These are phyloP conservation scores for Collichthys lucidus DNA, from an alignment of 2,113 vertebrate genomes.

Conservation along the genomic window DNA sequence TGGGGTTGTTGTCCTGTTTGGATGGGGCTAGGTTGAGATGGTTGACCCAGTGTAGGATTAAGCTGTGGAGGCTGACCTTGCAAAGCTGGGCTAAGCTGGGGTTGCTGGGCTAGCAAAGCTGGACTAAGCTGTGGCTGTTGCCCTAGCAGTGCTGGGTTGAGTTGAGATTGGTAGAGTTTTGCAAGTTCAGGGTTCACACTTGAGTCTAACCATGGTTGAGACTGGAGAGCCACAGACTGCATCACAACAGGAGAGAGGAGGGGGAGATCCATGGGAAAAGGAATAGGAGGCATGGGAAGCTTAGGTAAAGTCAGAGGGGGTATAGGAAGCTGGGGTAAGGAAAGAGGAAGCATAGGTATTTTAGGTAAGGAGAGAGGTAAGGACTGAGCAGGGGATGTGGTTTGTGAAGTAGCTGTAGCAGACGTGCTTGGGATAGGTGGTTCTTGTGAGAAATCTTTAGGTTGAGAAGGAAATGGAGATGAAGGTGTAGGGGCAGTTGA, in stretches of 20 bases:
- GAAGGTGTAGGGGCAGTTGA: slow-evolving; percentile 76
- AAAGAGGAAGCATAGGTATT: slow-evolving; percentile 84
- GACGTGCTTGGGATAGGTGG: slow-evolving; percentile 46
- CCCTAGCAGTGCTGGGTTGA: slow-evolving; percentile 89
- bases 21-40: slow-evolving; percentile 88
- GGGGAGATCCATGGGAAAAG: slow-evolving; percentile 94
- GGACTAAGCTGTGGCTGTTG: slow-evolving; percentile 80
- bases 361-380: slow-evolving; percentile 81
- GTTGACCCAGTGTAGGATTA: slow-evolving; percentile 66
- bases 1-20: slow-evolving; percentile 86
- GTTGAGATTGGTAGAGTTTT: slow-evolving; percentile 94
- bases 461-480: slow-evolving; percentile 70
- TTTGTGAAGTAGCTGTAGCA: slow-evolving; percentile 81
- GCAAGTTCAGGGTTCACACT: slow-evolving; percentile 89
- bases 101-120: slow-evolving; percentile 79
- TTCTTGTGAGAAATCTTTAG: slow-evolving; percentile 61
- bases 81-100: slow-evolving; percentile 90
- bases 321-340: slow-evolving; percentile 73
- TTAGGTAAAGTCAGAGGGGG: slow-evolving; percentile 83
- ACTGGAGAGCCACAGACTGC: slow-evolving; percentile 93
- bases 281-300: slow-evolving; percentile 89
- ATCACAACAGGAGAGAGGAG: slow-evolving; percentile 95
- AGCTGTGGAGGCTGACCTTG: slow-evolving; percentile 83
- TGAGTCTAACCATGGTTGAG: slow-evolving; percentile 90
- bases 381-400: slow-evolving; percentile 79